These are phyloP conservation scores for Nipponia nippon DNA, from an alignment of 2,113 vertebrate species.

Conservation along the genomic window DNA sequence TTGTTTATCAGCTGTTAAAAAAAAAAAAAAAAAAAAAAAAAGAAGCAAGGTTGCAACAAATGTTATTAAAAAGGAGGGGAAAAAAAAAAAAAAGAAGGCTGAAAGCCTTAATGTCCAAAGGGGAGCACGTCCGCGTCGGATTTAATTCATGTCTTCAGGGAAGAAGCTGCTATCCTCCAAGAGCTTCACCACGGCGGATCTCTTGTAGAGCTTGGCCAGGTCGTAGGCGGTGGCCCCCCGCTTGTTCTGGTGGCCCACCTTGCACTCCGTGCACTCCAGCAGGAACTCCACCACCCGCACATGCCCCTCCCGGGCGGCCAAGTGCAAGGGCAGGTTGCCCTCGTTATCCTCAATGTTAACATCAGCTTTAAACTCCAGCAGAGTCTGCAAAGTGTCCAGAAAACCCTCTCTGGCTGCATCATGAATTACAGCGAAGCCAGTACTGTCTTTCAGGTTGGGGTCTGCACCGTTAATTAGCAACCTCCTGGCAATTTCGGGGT, in stretches of 20 bases:
- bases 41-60: not conserved
- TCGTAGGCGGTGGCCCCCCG: slow-evolving; percentile 77
- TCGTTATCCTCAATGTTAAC: slow-evolving; percentile 79
- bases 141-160: not conserved
- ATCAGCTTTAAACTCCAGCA: slow-evolving; percentile 81
- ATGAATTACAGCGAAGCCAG: slow-evolving; percentile 83
- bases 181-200: slow-evolving; percentile 62
- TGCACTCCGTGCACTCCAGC: slow-evolving; percentile 65
- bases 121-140: not conserved
- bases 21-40: not conserved
- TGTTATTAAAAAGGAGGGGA: not conserved
- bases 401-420: slow-evolving; percentile 91
- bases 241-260: slow-evolving; percentile 70
- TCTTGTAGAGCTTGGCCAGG: slow-evolving; percentile 73
- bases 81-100: not conserved
- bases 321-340: slow-evolving; percentile 88
- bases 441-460: slow-evolving; percentile 81
- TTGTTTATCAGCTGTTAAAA: not conserved
- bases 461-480: slow-evolving; percentile 79
- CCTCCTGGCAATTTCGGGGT: slow-evolving; percentile 72
- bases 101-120: not conserved
- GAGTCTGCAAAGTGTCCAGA: slow-evolving; percentile 82
- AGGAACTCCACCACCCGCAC: slow-evolving; percentile 79
- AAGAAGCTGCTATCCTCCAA: slow-evolving; percentile 54
- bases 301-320: slow-evolving; percentile 85